A percentile compares a stretch with the other conserved stretches of the same genome.
Conservation (phyloP, 2,797 vertebrate species). For the Urocyon cinereoargenteus region DNA sequence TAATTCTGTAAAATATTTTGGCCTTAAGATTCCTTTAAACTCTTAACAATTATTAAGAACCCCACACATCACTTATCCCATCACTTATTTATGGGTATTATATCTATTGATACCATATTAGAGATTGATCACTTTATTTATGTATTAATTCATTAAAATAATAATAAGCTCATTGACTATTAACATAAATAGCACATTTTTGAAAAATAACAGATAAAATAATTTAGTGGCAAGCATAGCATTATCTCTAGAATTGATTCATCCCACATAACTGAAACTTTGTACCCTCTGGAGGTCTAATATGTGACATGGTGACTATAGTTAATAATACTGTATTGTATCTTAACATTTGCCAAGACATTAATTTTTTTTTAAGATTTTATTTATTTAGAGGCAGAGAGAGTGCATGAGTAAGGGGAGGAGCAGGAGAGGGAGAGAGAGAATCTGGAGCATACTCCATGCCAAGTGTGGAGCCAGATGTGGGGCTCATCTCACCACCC, state of each 20-base stretch:
- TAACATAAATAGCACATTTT: not conserved
- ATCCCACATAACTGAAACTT: not conserved
- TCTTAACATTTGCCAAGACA: not conserved
- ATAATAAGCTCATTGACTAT: not conserved
- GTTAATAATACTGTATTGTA: not conserved
- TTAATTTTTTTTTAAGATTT: not conserved
- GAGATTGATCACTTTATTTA: not conserved
- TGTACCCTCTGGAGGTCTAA: not conserved
- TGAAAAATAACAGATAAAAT: not conserved
- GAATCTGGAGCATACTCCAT: not conserved
- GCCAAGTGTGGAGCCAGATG: not conserved
- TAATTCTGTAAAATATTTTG: not conserved
- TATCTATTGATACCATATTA: not conserved
- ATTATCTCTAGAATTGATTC: not conserved
- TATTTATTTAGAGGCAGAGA: not conserved
- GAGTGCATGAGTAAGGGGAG: too few relatives aligned
- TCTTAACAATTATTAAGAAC: not conserved
- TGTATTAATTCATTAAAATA: not conserved
- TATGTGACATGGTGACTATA: not conserved
- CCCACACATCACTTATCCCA: not conserved
- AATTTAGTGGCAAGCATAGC: not conserved
- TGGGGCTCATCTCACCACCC: not conserved
- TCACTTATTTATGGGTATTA: not conserved
- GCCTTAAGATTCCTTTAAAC: not conserved
- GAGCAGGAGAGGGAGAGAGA: not conserved